Evolutionary conservation across 2,888 invertebrate genomes (phyloP).

Genomic region (Amphipoea oculea): DNA sequence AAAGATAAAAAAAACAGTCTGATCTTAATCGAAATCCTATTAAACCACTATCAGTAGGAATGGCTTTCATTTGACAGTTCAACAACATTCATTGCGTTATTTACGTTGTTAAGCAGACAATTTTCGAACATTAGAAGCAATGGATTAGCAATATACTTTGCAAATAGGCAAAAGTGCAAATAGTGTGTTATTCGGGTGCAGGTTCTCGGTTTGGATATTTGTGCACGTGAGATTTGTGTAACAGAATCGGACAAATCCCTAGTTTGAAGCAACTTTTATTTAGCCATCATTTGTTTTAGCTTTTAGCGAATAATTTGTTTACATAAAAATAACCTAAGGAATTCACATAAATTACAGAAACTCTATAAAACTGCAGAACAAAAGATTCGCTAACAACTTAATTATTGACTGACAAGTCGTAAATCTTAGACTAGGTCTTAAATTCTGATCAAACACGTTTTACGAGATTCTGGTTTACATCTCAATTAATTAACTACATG

Average conservation of each 20-base stretch:
- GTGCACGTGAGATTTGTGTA: not conserved
- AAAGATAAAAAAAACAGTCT: slow-evolving; percentile 15
- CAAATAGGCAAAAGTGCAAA: too few relatives aligned
- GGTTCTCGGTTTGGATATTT: not conserved
- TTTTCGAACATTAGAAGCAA: not conserved
- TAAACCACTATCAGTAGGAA: too few relatives aligned
- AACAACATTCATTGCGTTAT: not conserved
- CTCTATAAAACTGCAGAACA: slow-evolving; percentile 41
- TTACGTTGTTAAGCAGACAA: not conserved
- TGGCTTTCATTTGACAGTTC: not conserved
- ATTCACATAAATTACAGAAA: not conserved
- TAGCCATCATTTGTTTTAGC: not conserved
- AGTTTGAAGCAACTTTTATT: not conserved
- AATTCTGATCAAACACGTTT: slow-evolving; percentile 48
- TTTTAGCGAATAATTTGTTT: not conserved
- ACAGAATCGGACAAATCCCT: not conserved
- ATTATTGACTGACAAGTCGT: slow-evolving; percentile 45
- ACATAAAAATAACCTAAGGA: slow-evolving; percentile 3
- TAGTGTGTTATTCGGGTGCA: too few relatives aligned
- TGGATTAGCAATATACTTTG: not conserved
- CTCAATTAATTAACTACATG: slow-evolving; percentile 44
- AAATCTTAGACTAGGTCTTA: slow-evolving; percentile 39
- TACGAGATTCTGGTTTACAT: slow-evolving; percentile 58
- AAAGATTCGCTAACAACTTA: slow-evolving; percentile 39
- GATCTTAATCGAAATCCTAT: slow-evolving; percentile 6